Evolutionary conservation across 1,140 invertebrate genomes (phyloP).

Genomic region (Mamestra configurata): DNA sequence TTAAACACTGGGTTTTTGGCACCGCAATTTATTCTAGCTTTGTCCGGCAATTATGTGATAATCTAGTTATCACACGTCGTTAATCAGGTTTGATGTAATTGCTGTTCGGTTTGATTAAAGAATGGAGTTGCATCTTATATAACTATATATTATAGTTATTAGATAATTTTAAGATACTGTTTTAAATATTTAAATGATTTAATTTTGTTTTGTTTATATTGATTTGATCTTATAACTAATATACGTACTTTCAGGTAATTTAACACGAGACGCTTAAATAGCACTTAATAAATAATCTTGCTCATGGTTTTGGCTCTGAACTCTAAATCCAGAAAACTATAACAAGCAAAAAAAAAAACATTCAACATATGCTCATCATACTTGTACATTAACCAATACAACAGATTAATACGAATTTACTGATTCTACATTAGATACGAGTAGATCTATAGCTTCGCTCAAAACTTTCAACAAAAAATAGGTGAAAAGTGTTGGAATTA

Average conservation of each 20-base stretch:
- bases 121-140: conserved; percentile 33
- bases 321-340: too few relatives aligned
- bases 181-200: neutral
- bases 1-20: conserved; percentile 56
- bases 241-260: too few relatives aligned
- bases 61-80: conserved; percentile 45
- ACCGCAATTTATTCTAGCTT: conserved; percentile 41
- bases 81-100: conserved; percentile 15
- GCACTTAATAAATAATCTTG: too few relatives aligned
- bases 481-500: conserved; percentile 79
- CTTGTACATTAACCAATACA: too few relatives aligned
- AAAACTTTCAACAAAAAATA: conserved; percentile 33
- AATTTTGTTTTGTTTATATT: too few relatives aligned
- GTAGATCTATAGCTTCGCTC: neutral
- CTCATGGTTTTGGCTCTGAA: too few relatives aligned
- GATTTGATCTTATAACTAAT: too few relatives aligned
- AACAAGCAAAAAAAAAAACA: too few relatives aligned
- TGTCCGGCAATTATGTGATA: conserved; percentile 33
- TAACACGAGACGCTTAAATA: too few relatives aligned
- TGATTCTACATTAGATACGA: conserved; percentile 14
- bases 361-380: too few relatives aligned
- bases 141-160: neutral
- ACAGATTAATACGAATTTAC: neutral
- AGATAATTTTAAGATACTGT: too few relatives aligned
- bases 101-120: conserved; percentile 54